phyloP scores from a whole-genome alignment of 2,888 invertebrate species.

The Salticus scenicus region DNA sequence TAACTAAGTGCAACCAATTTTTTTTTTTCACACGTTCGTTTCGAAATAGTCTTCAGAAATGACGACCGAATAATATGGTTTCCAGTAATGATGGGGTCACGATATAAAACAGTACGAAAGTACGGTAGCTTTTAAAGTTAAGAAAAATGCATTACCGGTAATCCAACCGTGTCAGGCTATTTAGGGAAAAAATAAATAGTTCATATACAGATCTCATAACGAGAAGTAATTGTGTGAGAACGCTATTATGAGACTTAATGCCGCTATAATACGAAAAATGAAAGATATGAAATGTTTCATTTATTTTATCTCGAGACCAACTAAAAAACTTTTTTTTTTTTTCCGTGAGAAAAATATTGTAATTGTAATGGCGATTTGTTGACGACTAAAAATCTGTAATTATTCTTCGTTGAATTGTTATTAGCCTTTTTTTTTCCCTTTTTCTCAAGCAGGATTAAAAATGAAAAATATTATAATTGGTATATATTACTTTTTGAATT shows the following conservation, averaged over 20 bases:
- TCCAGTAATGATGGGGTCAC: conserved; percentile 8
- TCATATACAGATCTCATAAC: conserved; percentile 8
- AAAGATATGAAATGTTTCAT: conserved; percentile 13
- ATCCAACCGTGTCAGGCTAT: conserved; percentile 5
- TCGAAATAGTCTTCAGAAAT: not conserved
- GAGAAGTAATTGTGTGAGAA: not conserved
- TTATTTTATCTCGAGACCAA: not conserved
- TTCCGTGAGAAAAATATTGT: conserved; percentile 1
- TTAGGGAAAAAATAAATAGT: not conserved
- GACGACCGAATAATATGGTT: conserved; percentile 2
- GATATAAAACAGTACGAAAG: not conserved
- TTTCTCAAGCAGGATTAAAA: too few species aligned
- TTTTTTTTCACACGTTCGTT: conserved; percentile 6
- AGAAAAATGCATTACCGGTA: conserved; percentile 8
- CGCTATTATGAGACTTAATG: not conserved
- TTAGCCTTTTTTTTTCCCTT: too few species aligned
- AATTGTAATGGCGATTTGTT: too few species aligned
- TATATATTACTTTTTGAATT: too few species aligned
- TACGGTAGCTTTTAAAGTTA: not conserved
- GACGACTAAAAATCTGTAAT: too few species aligned
- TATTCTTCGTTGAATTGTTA: too few species aligned
- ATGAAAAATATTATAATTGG: too few species aligned
- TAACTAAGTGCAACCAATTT: not conserved
- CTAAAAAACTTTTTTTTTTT: not conserved
- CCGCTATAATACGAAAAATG: not conserved